Conservation (phyloP, 1,140 invertebrate genomes). For the Laupala kohalensis region DNA sequence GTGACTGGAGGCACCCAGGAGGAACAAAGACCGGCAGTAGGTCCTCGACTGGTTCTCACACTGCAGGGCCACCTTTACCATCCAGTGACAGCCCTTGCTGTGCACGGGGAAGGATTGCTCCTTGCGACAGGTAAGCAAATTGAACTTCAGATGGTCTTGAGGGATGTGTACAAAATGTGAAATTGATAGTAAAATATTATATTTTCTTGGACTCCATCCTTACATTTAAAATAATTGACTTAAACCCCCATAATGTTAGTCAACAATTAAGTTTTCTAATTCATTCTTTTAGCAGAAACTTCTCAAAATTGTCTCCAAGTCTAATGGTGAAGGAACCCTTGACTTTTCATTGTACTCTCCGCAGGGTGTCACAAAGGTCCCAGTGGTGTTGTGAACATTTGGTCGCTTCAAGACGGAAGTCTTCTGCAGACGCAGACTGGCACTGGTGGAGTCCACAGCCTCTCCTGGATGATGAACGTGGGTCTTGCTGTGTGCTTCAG, state of each 20-base stretch:
- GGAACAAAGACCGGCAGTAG: slow-evolving; percentile 11
- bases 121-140: slow-evolving; percentile 33
- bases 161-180: not conserved
- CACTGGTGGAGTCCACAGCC: slow-evolving; percentile 33
- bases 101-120: slow-evolving; percentile 37
- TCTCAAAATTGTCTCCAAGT: not conserved
- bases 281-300: not conserved
- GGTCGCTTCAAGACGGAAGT: slow-evolving; percentile 44
- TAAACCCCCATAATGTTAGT: too few species aligned
- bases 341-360: too few species aligned
- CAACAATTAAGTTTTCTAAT: too few species aligned
- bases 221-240: too few species aligned
- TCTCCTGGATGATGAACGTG: slow-evolving; percentile 36
- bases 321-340: not conserved
- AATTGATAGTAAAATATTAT: not conserved
- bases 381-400: slow-evolving; percentile 46
- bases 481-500: slow-evolving; percentile 37
- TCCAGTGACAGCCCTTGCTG: slow-evolving; percentile 34
- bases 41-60: slow-evolving; percentile 26
- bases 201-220: not conserved
- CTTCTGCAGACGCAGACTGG: slow-evolving; percentile 42
- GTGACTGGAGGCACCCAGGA: slow-evolving; percentile 28
- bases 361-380: slow-evolving; percentile 30
- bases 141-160: not conserved
- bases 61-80: slow-evolving; percentile 39